Evolutionary conservation across 2,888 invertebrate species (phyloP).

Genomic region (Caenorhabditis imperialis): DNA sequence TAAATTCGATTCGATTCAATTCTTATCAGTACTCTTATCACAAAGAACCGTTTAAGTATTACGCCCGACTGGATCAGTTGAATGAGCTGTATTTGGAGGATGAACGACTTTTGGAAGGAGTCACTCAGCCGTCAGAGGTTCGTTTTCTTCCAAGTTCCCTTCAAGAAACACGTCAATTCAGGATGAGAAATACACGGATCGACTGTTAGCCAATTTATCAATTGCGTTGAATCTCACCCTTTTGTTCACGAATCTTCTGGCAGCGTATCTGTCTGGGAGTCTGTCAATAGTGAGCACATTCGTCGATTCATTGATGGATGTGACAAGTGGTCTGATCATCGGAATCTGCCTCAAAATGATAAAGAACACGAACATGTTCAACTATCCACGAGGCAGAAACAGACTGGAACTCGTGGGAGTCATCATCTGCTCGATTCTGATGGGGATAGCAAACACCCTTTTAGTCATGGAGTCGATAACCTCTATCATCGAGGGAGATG

Average conservation of each 20-base stretch:
- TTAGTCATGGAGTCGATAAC: conserved; percentile 70
- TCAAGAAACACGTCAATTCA: no score
- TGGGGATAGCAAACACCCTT: conserved; percentile 78
- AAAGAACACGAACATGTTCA: conserved; percentile 71
- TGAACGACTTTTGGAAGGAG: conserved; percentile 50
- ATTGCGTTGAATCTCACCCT: conserved; percentile 71
- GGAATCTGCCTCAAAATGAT: conserved; percentile 68
- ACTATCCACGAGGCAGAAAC: conserved; percentile 73
- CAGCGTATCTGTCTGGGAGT: conserved; percentile 80
- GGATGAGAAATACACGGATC: conserved; percentile 61
- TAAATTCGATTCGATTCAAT: conserved; percentile 2
- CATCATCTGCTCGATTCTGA: conserved; percentile 80
- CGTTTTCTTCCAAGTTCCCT: no score
- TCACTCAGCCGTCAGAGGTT: conserved; percentile 45
- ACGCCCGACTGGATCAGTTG: conserved; percentile 52
- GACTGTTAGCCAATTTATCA: conserved; percentile 65
- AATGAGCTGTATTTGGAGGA: conserved; percentile 61
- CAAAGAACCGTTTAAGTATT: conserved; percentile 65
- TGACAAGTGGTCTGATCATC: conserved; percentile 79
- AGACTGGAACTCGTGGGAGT: conserved; percentile 80
- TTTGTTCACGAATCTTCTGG: conserved; percentile 76
- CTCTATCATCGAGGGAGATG: conserved; percentile 51
- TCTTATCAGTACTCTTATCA: not conserved
- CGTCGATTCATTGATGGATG: conserved; percentile 80
- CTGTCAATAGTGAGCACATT: conserved; percentile 80